Base-by-base conservation (phyloP, 2,888 invertebrate species). In the Ceratothoa steindachneri region DNA sequence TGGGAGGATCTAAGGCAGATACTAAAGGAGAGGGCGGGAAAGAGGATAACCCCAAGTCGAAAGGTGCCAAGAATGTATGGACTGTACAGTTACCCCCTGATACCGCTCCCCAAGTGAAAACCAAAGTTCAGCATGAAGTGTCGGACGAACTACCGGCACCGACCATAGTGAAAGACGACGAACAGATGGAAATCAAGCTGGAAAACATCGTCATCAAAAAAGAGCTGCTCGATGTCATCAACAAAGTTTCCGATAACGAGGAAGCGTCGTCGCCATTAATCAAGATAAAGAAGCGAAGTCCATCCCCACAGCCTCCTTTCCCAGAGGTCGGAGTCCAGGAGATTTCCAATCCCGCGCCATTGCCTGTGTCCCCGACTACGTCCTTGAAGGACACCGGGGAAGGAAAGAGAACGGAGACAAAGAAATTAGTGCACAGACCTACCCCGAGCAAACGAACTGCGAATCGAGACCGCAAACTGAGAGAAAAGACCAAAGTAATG, bases 401-500 rank as follows among this genome's bases (percentile, higher is more conserved):
- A 41, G 15, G 7, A 9, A 41, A 41, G 15, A 15, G 15, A 9
- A 15, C 5, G 7, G 15, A 41, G 41, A 41, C 41, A 41, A 9
- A 9, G 41, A 41, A 41, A 41, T n/a, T n/a, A n/a, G n/a, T n/a
- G n/a, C n/a, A n/a, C n/a, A n/a, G n/a, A n/a, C n/a, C n/a, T n/a
- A 41, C 41, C 5, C 41, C 41, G 41, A 41, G 5, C 5, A 41
- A 41, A 15, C 5, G 5, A 9, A 41, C 41, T 41, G 29, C 12
- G 2, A 30, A 19, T 4, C 24, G 53, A 24, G 75, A 75, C 52
- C 5, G n/a, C n/a, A 77, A 74, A 30, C 51, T 71, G 5, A 77
- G 69, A 29, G 74, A 74, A 28, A 77, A 74, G 31, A 71, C 60
- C 3, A 77, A 77, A 64, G 77, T 77, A 24, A 28, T 77, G 30